phyloP scores from a whole-genome alignment of 2,113 vertebrate species.

The Turnix velox region DNA sequence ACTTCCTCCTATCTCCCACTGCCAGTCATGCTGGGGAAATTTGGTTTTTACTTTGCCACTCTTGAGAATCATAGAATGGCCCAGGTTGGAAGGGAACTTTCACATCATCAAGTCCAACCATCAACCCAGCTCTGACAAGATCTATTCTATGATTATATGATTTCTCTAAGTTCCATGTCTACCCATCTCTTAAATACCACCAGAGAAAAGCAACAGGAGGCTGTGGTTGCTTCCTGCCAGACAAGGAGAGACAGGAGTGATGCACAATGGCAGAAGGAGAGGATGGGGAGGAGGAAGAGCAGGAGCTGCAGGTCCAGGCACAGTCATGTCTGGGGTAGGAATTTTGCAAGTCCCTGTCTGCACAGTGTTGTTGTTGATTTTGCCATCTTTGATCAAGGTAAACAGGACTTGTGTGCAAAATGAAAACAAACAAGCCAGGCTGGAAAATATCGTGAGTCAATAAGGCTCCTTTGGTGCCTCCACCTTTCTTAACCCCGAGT shows the following conservation, averaged over 20 bases:
- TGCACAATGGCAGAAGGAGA: background rate
- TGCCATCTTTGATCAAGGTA: slow-evolving; percentile 56
- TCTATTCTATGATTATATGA: too few relatives aligned
- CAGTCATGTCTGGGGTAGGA: slow-evolving; percentile 28
- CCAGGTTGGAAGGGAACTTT: too few relatives aligned
- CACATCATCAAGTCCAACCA: too few relatives aligned
- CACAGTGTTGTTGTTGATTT: slow-evolving; percentile 40
- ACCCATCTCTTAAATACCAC: too few relatives aligned
- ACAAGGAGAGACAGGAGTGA: background rate
- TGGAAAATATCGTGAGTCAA: slow-evolving; percentile 61
- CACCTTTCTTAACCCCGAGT: slow-evolving; percentile 26
- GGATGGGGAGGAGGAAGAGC: background rate
- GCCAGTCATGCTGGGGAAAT: background rate
- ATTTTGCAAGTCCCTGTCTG: slow-evolving; percentile 63
- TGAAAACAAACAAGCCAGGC: slow-evolving; percentile 62
- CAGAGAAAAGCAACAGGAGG: background rate
- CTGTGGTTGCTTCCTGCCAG: background rate
- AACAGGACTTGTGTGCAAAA: slow-evolving; percentile 26
- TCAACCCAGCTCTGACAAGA: too few relatives aligned
- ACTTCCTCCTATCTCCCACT: background rate
- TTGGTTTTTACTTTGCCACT: background rate
- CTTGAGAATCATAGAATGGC: too few relatives aligned
- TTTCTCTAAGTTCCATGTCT: too few relatives aligned
- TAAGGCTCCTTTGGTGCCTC: background rate
- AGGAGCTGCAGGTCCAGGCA: slow-evolving; percentile 55